Percentiles rank a stretch among this genome's conserved stretches.
phyloP scores from a whole-genome alignment of 2,797 vertebrate genomes.

The Rousettus madagascariensis region DNA sequence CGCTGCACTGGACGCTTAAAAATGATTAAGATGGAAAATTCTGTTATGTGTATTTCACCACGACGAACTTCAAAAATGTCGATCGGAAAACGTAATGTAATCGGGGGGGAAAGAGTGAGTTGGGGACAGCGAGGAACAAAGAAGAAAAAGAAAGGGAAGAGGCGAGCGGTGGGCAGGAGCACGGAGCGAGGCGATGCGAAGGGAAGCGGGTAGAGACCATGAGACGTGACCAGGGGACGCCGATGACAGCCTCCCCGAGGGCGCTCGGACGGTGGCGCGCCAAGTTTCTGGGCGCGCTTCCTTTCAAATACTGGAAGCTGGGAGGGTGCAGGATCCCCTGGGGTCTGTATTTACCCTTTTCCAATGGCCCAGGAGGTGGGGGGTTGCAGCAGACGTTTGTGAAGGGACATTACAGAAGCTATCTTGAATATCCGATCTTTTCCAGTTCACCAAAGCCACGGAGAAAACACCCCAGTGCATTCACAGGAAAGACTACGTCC shows the following conservation, averaged over 20 bases:
- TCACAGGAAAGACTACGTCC: constrained; percentile 38
- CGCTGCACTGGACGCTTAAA: background rate
- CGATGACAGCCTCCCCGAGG: accelerated
- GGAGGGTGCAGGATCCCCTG: background rate
- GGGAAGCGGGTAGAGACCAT: accelerated
- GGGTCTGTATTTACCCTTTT: accelerated
- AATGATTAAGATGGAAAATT: background rate
- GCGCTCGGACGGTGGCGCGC: accelerated
- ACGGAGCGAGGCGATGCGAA: background rate
- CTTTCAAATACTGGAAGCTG: background rate
- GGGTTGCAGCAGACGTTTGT: background rate
- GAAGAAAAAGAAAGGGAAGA: background rate
- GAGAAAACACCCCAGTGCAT: constrained; percentile 25
- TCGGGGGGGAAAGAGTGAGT: background rate
- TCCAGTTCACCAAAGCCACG: constrained; percentile 65
- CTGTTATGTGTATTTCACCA: background rate
- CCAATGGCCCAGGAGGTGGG: background rate
- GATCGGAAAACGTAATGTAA: background rate
- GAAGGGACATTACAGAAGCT: background rate
- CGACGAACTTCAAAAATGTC: background rate
- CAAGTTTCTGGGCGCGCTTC: accelerated
- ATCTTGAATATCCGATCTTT: background rate
- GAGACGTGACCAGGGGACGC: background rate
- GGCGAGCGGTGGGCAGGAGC: too few species aligned
- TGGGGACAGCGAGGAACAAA: background rate